Evolutionary conservation across 2,888 invertebrate genomes (phyloP).

Genomic region (Himalopsyche kuldschensis): DNA sequence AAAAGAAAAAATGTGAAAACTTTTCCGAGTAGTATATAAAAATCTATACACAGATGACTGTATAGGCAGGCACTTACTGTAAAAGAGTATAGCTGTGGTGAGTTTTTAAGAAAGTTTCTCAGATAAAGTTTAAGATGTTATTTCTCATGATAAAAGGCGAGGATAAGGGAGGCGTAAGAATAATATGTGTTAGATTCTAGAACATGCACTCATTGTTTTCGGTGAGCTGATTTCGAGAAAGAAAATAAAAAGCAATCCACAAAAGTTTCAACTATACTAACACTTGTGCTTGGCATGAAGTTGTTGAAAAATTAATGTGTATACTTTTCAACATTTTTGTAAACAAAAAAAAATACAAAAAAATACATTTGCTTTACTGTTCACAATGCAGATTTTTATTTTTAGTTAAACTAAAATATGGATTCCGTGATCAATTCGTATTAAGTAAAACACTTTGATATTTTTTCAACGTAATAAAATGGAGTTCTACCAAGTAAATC

Average conservation of each 20-base stretch:
- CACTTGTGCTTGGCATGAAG: neutral
- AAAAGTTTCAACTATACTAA: neutral
- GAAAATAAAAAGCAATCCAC: neutral
- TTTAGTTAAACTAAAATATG: too few relatives aligned
- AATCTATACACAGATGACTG: neutral
- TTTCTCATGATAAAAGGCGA: constrained; percentile 3
- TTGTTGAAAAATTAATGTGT: neutral
- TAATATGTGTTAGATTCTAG: neutral
- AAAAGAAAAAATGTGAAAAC: neutral
- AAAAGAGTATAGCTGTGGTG: neutral
- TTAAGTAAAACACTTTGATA: too few relatives aligned
- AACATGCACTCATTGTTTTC: neutral
- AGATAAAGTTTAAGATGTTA: constrained; percentile 16
- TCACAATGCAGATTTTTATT: too few relatives aligned
- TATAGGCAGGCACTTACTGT: constrained; percentile 1
- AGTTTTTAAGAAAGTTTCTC: constrained; percentile 4
- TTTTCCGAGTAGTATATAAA: neutral
- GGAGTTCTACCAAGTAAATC: too few relatives aligned
- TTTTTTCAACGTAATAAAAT: too few relatives aligned
- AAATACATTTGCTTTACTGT: too few relatives aligned
- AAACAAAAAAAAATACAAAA: too few relatives aligned
- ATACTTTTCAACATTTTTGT: neutral
- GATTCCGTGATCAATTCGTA: too few relatives aligned
- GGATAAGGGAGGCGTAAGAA: neutral
- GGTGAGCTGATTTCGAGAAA: neutral